These are phyloP conservation scores for Cryptotis parvus DNA, from an alignment of 2,113 vertebrate species.

Conservation along the genomic window DNA sequence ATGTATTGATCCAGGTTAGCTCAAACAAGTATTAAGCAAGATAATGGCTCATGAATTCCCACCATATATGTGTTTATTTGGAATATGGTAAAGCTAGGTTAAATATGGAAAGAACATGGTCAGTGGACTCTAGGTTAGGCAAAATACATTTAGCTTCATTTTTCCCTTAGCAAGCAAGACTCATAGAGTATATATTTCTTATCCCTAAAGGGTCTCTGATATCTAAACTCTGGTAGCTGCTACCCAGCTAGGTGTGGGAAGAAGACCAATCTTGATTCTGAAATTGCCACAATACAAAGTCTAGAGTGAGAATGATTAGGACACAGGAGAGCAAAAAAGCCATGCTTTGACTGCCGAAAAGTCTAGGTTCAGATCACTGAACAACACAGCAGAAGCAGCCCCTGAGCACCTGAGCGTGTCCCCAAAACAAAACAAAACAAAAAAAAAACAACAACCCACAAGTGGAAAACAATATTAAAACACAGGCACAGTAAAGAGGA, in stretches of 20 bases:
- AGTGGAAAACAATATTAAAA: slow-evolving; percentile 7
- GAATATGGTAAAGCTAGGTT: background rate
- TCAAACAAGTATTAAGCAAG: background rate
- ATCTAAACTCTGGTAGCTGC: background rate
- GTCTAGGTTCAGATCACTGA: no score
- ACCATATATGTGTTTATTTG: background rate
- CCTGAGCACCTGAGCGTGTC: no score
- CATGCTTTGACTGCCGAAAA: no score
- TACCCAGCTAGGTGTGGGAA: background rate
- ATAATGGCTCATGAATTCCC: background rate
- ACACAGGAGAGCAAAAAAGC: no score
- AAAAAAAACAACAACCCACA: no score
- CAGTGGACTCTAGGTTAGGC: background rate
- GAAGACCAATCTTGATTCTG: background rate
- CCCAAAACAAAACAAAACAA: no score
- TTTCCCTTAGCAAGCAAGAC: background rate
- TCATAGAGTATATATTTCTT: background rate
- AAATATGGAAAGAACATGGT: background rate
- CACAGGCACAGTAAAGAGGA: background rate
- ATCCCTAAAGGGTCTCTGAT: background rate
- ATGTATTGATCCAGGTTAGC: background rate
- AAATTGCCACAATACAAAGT: background rate
- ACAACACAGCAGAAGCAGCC: no score
- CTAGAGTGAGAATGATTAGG: background rate
- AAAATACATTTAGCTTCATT: slow-evolving; percentile 9